Conservation (phyloP, 53 echinoderm and acorn worm genomes). For the Pentamera pediparva region DNA sequence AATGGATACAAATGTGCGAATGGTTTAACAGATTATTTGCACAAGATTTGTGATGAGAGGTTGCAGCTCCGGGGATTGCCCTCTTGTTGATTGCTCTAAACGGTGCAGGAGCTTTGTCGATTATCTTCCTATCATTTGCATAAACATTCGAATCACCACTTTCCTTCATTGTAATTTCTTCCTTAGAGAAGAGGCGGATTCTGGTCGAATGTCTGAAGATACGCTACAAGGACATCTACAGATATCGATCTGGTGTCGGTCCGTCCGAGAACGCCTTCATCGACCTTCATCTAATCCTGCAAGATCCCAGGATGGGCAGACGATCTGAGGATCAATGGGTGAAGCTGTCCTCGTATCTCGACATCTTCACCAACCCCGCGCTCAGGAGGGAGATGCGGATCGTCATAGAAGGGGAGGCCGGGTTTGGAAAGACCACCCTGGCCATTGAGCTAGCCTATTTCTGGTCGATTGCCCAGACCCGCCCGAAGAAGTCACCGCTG, state of each 20-base stretch:
- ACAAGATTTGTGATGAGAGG: no score
- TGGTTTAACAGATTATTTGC: no score
- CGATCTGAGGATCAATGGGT: neutral
- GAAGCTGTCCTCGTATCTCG: neutral
- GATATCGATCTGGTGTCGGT: neutral
- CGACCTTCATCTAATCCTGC: neutral
- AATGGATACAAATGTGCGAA: neutral
- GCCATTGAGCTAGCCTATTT: slow-evolving; percentile 4
- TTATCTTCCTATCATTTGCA: no score
- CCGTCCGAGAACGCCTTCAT: neutral
- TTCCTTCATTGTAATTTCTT: neutral
- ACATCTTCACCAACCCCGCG: neutral
- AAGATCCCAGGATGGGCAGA: neutral
- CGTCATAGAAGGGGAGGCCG: slow-evolving; percentile 12
- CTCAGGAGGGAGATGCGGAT: slow-evolving; percentile 10
- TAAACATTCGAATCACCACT: neutral
- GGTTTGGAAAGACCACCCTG: slow-evolving; percentile 14
- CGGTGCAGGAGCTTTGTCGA: no score
- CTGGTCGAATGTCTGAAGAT: neutral
- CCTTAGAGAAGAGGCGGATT: neutral
- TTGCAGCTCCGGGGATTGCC: no score
- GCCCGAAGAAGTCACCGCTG: neutral
- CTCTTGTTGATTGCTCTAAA: no score
- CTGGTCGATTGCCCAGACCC: neutral
- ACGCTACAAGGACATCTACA: slow-evolving; percentile 7